Evolutionary conservation across 2,888 invertebrate species (phyloP).

Genomic region (Eucera pruinosa): DNA sequence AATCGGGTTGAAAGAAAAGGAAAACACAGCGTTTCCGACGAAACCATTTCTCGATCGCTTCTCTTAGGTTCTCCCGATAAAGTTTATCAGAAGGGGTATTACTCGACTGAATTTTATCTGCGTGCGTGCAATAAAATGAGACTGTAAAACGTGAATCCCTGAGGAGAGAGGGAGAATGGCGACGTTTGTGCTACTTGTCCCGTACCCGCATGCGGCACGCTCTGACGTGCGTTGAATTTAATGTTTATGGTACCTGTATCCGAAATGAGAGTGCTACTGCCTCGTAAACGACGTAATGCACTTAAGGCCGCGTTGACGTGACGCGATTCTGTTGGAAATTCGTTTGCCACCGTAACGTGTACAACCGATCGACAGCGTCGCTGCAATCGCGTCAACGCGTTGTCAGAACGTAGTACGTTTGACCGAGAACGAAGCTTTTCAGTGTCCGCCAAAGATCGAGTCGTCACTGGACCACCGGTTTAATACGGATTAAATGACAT

Average conservation of each 20-base stretch:
- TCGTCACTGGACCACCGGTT: conserved; percentile 33
- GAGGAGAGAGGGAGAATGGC: background rate
- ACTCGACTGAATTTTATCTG: conserved; percentile 40
- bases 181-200: conserved; percentile 51
- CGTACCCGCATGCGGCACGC: conserved; percentile 66
- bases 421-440: conserved; percentile 6
- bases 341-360: conserved; percentile 36
- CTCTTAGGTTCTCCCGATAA: conserved; percentile 22
- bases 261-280: conserved; percentile 41
- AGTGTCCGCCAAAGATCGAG: conserved; percentile 37
- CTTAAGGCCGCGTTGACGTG: conserved; percentile 54
- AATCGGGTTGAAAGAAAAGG: background rate
- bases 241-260: conserved; percentile 55
- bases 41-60: conserved; percentile 27
- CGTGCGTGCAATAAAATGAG: conserved; percentile 48
- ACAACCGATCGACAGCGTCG: conserved; percentile 46
- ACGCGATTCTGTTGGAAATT: conserved; percentile 58
- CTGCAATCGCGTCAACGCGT: conserved; percentile 58
- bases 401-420: conserved; percentile 36
- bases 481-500: conserved; percentile 22
- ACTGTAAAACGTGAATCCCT: conserved; percentile 41
- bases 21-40: background rate
- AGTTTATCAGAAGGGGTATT: conserved; percentile 44
- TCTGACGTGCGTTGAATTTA: conserved; percentile 71
- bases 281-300: conserved; percentile 64